These are phyloP conservation scores for Rotaria magnacalcarata DNA, from an alignment of 2,888 invertebrate species.

Conservation along the genomic window DNA sequence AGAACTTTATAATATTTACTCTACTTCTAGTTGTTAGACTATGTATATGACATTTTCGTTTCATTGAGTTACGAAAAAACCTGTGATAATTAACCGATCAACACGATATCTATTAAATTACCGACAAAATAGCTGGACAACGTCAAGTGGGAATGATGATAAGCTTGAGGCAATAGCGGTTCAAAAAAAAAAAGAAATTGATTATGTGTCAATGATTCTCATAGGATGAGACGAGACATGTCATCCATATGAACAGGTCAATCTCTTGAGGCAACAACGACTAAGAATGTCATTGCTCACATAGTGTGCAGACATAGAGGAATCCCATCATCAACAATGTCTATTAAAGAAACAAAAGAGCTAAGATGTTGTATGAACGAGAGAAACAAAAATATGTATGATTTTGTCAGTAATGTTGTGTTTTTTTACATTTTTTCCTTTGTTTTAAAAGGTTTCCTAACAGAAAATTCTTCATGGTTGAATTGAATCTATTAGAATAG, in stretches of 20 bases:
- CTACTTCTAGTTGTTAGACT: too few species aligned
- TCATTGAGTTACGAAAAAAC: not conserved
- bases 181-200: constrained; percentile 1
- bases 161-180: not conserved
- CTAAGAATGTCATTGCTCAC: constrained; percentile 11
- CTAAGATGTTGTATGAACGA: not conserved
- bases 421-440: not conserved
- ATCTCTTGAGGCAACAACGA: not conserved
- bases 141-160: not conserved
- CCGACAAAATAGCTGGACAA: not conserved
- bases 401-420: not conserved
- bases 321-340: not conserved
- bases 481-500: not conserved
- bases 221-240: not conserved
- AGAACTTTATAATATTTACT: not conserved
- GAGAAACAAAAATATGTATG: not conserved
- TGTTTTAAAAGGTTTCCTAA: too few species aligned
- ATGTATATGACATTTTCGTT: too few species aligned
- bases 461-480: not conserved
- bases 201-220: constrained; percentile 18
- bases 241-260: constrained; percentile 13
- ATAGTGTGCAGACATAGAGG: not conserved
- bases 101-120: not conserved
- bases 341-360: not conserved
- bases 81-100: not conserved